Evolutionary conservation across 2,113 vertebrate genomes (phyloP).

Genomic region (Hippopotamus amphibius): DNA sequence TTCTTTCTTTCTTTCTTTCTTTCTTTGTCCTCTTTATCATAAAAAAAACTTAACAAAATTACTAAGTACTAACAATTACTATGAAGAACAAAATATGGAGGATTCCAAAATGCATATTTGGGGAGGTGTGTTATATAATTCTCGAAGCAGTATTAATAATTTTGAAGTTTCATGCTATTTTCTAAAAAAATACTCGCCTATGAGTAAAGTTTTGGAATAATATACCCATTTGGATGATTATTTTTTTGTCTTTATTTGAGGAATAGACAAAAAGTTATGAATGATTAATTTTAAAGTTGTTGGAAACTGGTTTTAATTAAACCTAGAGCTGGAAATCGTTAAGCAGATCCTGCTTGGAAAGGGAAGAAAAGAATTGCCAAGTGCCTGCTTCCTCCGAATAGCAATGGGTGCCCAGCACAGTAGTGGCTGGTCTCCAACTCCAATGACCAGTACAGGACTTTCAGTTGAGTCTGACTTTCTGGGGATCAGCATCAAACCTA

Average conservation of each 20-base stretch:
- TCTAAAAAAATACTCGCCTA: not conserved
- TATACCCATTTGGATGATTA: not conserved
- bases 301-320: not conserved
- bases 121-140: not conserved
- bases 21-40: not conserved
- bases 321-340: not conserved
- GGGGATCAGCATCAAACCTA: not conserved
- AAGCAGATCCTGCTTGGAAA: not conserved
- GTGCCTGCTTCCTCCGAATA: not conserved
- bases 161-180: slow-evolving; percentile 32
- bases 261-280: slow-evolving; percentile 20
- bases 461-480: not conserved
- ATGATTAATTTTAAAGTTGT: not conserved
- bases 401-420: not conserved
- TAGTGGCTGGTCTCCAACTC: not conserved
- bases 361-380: not conserved
- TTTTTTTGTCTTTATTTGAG: not conserved
- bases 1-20: not conserved
- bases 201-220: not conserved
- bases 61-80: not conserved
- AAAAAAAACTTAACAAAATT: slow-evolving; percentile 33
- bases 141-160: not conserved
- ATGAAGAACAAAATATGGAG: slow-evolving; percentile 12
- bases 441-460: not conserved
- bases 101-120: not conserved